Evolutionary conservation across 2,113 vertebrate genomes (phyloP).

Genomic region (Dolichotis patagonum): DNA sequence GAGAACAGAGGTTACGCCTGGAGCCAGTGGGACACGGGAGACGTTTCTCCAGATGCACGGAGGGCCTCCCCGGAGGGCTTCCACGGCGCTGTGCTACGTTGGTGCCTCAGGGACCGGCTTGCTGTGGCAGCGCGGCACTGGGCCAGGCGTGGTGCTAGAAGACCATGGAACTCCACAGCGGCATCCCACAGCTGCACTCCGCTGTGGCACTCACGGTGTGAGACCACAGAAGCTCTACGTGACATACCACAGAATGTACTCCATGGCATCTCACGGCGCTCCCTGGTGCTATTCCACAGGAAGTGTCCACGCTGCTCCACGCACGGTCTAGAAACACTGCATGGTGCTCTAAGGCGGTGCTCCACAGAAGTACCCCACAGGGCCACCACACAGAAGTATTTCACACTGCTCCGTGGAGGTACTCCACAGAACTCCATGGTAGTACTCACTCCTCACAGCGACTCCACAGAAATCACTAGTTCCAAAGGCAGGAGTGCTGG

Average conservation of each 20-base stretch:
- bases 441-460: fast-evolving
- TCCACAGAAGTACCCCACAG: fast-evolving
- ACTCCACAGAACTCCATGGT: not conserved
- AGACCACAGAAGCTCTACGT: too few relatives aligned
- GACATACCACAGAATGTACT: too few relatives aligned
- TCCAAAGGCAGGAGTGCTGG: fast-evolving
- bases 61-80: not conserved
- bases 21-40: fast-evolving
- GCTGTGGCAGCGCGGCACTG: too few relatives aligned
- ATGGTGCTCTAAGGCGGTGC: fast-evolving
- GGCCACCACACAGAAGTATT: not conserved
- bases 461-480: fast-evolving
- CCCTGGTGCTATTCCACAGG: too few relatives aligned
- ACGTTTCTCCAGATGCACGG: not conserved
- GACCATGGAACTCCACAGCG: too few relatives aligned
- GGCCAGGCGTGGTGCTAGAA: too few relatives aligned
- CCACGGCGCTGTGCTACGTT: fast-evolving
- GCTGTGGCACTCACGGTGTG: too few relatives aligned
- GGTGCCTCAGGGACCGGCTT: fast-evolving
- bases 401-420: not conserved
- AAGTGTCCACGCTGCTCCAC: too few relatives aligned
- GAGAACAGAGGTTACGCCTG: not conserved
- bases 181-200: too few relatives aligned
- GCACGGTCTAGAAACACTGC: not conserved
- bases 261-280: too few relatives aligned